Base-by-base conservation (phyloP, 2,888 invertebrate species). In the Torymus aiolomorphi region DNA sequence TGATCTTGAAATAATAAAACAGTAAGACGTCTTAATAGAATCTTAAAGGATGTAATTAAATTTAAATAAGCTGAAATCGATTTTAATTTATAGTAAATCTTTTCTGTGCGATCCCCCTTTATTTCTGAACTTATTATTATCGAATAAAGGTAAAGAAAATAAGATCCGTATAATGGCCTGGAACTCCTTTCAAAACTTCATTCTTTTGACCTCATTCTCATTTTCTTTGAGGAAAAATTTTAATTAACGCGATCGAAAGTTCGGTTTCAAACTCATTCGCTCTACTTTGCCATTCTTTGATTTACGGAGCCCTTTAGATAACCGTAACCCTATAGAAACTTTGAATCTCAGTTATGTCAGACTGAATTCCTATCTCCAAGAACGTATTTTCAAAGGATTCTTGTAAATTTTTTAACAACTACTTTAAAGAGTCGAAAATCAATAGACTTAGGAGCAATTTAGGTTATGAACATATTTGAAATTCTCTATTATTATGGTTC, bases 211-310 rank as follows among this genome's bases (percentile, higher is more conserved):
- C 51, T 31, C 51, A 51, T 66, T 75, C 59, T 49, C 75, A 16
- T 59, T 75, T 75, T 49, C 61, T 67, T 61, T 52, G 16, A 70
- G 13, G 18, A 61, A 67, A 61, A 14, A 57, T 67, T 76, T 75
- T 67, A 76, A 76, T 76, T 76, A 67, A 76, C 13, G 52, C 0
- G 52, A 76, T 67, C 54, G 54, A 67, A 76, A 76, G 51, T 76
- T 66, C 51, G 42, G 49, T 59, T 63, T 51, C 11, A 63, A 74
- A 66, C 66, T 67, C 51, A 67, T 59, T 67, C 24, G 52, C 59
- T 20, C 59, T 52, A 52, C 51, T 75, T 69, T 67, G 24, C 51
- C 31, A 61, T 61, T 59, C 24, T 20, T 65, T 16, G 65, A 65
- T 3, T 66, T 57, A 57, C 49, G 13, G 8, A 62, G 52, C 42